These are phyloP conservation scores for Brachyalestes nurse DNA, from an alignment of 2,797 vertebrate genomes.

Conservation along the genomic window DNA sequence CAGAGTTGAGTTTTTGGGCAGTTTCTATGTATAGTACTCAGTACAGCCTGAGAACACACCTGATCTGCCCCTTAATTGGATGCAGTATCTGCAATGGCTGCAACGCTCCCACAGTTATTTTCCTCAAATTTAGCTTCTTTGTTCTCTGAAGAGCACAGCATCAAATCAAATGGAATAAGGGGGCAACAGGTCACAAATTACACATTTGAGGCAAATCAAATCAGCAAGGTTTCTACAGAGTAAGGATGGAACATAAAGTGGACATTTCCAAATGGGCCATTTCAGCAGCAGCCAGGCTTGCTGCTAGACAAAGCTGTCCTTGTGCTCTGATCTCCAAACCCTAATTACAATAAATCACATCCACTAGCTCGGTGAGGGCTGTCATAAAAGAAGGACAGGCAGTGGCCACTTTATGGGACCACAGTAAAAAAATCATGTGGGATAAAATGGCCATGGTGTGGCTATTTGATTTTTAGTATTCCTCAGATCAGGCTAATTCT, in stretches of 20 bases:
- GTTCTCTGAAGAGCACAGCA: background rate
- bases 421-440: conserved; percentile 26
- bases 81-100: background rate
- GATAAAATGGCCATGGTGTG: conserved; percentile 16
- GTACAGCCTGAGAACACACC: background rate
- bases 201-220: conserved; percentile 3
- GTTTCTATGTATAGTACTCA: background rate
- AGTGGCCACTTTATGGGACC: conserved; percentile 13
- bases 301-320: conserved; percentile 9
- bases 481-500: background rate
- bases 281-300: background rate
- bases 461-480: conserved; percentile 18
- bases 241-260: background rate
- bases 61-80: background rate
- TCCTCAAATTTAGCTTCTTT: background rate
- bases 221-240: background rate
- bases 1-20: background rate
- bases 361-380: background rate
- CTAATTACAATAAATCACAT: conserved; percentile 10
- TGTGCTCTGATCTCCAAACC: background rate
- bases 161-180: background rate
- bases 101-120: background rate
- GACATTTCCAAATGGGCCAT: conserved; percentile 2
- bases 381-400: conserved; percentile 17
- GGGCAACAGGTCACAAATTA: background rate